Evolutionary conservation across 2,113 vertebrate genomes (phyloP), one percentile per base, ranked within the genome.

Genomic region (Apeltes quadracus): DNA sequence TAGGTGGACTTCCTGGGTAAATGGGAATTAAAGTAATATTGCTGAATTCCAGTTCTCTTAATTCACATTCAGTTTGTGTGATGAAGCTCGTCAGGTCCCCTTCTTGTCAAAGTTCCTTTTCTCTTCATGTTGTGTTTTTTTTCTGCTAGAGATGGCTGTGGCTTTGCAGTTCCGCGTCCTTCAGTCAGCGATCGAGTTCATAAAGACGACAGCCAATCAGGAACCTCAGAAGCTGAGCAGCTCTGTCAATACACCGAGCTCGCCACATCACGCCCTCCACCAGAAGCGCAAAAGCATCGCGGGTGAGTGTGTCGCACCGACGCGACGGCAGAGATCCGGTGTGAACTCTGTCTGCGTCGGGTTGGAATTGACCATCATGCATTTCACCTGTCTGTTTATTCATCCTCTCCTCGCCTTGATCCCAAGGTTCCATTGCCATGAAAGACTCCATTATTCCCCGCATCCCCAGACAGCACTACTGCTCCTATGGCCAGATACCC

Each of bases 111-210:
- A 11, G 20, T 51, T 59, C 6, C 18, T 63, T 50, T 16, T 41
- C 3, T 54, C 23, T 73, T 43, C 3, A 41, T 14, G 29, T 69
- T 10, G 50, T 38, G 5, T 83, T n/a, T 62, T 16, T 53, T 58
- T 32, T 16, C 48, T n/a, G n/a, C 14, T 78, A 99, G 98, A 95
- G 87, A 96, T 98, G 95, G 96, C 97, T 18, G 87, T 95, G 80
- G 95, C 94, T 38, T 89, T 99, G 59, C 97, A 99, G 88, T 94
- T 97, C 64, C 94, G 93, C 22, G 95, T 98, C 83, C 95, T 99
- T 67, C 97, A 98, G 73, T 95, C 97, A 25, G 96, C 96, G 8
- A 93, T 98, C 36, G 95, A 98, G 76, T 96, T 97, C 81, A 98
- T 99, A 84, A 96, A 94, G 88, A 97, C 95, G 0, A 96, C 96